Conservation (phyloP, 2,113 vertebrate genomes). For the Albula goreensis region DNA sequence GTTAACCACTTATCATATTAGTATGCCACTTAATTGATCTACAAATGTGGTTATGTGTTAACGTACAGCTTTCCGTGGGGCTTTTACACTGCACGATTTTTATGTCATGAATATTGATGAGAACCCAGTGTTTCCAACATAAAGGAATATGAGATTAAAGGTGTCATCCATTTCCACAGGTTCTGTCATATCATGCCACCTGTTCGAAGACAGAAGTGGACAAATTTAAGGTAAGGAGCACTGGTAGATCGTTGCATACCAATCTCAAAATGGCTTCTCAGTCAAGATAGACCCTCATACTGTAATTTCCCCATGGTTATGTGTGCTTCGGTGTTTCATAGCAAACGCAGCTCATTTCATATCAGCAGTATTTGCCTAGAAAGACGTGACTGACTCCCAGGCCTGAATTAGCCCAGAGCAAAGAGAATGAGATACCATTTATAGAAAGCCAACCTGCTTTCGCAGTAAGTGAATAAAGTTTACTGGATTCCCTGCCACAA, state of each 20-base stretch:
- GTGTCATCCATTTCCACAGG: slow-evolving; percentile 71
- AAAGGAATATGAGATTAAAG: background rate
- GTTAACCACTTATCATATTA: background rate
- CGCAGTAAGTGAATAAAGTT: background rate
- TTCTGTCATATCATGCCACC: slow-evolving; percentile 96
- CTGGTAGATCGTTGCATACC: background rate
- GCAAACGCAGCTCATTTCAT: background rate
- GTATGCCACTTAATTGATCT: background rate
- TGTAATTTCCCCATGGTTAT: background rate
- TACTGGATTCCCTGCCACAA: background rate
- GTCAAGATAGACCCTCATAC: background rate
- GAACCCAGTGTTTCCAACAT: background rate
- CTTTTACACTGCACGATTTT: background rate
- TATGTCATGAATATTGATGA: background rate
- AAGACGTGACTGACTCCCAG: background rate
- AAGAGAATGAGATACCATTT: background rate
- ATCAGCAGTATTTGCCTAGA: background rate
- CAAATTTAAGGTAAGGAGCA: slow-evolving; percentile 93
- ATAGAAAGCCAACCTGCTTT: background rate
- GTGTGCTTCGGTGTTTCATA: background rate
- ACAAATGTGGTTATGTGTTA: background rate
- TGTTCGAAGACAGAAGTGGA: slow-evolving; percentile 98
- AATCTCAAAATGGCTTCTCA: background rate
- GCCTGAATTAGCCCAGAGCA: background rate
- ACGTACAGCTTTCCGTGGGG: background rate